Conservation (phyloP, 2,113 vertebrate species). For the Gymnocephalus cernua region DNA sequence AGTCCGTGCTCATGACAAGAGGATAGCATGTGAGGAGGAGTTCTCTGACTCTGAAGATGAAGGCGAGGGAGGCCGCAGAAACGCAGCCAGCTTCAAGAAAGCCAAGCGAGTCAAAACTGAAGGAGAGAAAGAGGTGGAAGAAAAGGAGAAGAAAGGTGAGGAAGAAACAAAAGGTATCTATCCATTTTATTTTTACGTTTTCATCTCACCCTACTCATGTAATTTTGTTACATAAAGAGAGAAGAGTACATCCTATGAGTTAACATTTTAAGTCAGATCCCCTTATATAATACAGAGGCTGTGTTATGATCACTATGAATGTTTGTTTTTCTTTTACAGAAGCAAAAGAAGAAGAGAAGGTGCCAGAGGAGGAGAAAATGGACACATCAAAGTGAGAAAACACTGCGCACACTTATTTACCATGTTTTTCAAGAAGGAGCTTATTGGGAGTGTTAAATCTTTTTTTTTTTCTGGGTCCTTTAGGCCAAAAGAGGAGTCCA, state of each 20-base stretch:
- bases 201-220: not conserved
- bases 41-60: slow-evolving; percentile 98
- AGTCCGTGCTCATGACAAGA: slow-evolving; percentile 98
- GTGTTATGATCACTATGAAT: not conserved
- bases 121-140: slow-evolving; percentile 95
- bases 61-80: slow-evolving; percentile 91
- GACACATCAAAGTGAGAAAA: slow-evolving; percentile 85
- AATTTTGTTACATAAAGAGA: not conserved
- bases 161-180: slow-evolving; percentile 82
- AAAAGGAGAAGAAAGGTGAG: slow-evolving; percentile 94
- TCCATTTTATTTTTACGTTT: slow-evolving; percentile 24
- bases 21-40: slow-evolving; percentile 97
- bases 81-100: slow-evolving; percentile 94
- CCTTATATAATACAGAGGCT: not conserved
- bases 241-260: not conserved
- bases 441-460: slow-evolving; percentile 29
- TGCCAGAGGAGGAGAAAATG: slow-evolving; percentile 85
- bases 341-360: slow-evolving; percentile 86
- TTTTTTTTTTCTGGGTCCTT: slow-evolving; percentile 47
- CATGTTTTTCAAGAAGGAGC: slow-evolving; percentile 1
- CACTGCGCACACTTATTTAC: not conserved
- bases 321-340: slow-evolving; percentile 57
- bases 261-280: not conserved
- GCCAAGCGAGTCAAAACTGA: slow-evolving; percentile 94
- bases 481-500: slow-evolving; percentile 86